Evolutionary conservation across 2,113 vertebrate species (phyloP).

Genomic region (Halcyon senegalensis): DNA sequence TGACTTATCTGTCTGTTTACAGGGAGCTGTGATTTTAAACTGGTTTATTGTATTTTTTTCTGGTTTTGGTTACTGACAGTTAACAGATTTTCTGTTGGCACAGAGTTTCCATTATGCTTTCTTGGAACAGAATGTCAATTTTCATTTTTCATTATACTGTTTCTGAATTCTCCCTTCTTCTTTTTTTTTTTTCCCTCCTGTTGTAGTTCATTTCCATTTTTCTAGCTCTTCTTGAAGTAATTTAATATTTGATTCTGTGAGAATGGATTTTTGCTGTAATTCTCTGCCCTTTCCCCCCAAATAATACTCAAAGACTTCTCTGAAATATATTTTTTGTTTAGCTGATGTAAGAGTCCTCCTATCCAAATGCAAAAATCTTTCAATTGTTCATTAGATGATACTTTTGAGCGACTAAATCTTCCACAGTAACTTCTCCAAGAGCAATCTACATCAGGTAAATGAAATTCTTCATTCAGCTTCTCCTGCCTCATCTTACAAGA

Average conservation of each 20-base stretch:
- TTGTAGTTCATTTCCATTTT: background rate
- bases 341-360: background rate
- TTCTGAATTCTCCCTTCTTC: background rate
- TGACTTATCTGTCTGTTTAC: background rate
- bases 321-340: background rate
- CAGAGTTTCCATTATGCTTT: background rate
- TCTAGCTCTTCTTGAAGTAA: background rate
- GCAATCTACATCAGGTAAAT: background rate
- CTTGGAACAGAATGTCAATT: background rate
- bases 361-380: background rate
- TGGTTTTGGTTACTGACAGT: background rate
- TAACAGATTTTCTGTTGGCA: background rate
- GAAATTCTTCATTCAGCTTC: background rate
- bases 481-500: background rate
- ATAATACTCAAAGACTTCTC: background rate
- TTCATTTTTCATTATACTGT: background rate
- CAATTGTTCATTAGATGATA: background rate
- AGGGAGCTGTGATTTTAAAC: background rate
- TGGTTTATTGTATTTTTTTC: background rate
- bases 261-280: constrained; percentile 21
- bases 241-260: background rate
- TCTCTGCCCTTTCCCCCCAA: background rate
- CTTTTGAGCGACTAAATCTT: background rate
- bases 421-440: background rate
- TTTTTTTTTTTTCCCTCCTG: background rate